A percentile compares a stretch with the other conserved stretches of the same genome.
Conservation (phyloP, 1,140 invertebrate species). For the Lasaia peninsularis region DNA sequence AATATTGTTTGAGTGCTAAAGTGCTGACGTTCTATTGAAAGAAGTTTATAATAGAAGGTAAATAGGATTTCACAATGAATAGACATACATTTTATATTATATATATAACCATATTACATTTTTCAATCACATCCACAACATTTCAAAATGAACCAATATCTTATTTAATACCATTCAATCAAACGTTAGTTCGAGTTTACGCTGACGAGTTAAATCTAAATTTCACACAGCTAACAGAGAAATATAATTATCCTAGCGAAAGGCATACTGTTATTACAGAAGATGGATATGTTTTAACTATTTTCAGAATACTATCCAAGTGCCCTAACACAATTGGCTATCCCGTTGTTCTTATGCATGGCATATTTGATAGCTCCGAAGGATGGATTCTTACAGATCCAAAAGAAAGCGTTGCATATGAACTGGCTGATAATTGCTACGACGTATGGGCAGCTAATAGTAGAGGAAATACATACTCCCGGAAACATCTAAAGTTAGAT, state of each 20-base stretch:
- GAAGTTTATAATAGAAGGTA: no score
- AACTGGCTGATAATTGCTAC: conserved; percentile 15
- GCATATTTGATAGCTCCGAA: conserved; percentile 8
- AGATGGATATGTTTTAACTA: conserved; percentile 80
- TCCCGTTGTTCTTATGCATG: conserved; percentile 5
- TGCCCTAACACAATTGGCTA: background rate
- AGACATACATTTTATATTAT: no score
- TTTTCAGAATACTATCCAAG: background rate
- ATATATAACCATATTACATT: no score
- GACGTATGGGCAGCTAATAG: conserved; percentile 21
- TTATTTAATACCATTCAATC: no score
- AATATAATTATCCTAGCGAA: conserved; percentile 43
- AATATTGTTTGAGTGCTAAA: no score
- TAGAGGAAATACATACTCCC: conserved; percentile 18
- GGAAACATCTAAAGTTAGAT: conserved; percentile 4
- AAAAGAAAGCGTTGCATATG: conserved; percentile 8
- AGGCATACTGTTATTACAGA: conserved; percentile 60
- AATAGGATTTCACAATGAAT: no score
- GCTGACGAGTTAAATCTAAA: conserved; percentile 36
- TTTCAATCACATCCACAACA: no score
- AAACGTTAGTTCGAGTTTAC: background rate
- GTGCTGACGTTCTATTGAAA: no score
- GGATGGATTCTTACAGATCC: conserved; percentile 2
- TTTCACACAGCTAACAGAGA: conserved; percentile 41
- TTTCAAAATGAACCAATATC: no score